A percentile compares a stretch with the other conserved stretches of the same genome.
phyloP scores from a whole-genome alignment of 2,113 vertebrate species.

The Ptilorrhoa leucosticta region DNA sequence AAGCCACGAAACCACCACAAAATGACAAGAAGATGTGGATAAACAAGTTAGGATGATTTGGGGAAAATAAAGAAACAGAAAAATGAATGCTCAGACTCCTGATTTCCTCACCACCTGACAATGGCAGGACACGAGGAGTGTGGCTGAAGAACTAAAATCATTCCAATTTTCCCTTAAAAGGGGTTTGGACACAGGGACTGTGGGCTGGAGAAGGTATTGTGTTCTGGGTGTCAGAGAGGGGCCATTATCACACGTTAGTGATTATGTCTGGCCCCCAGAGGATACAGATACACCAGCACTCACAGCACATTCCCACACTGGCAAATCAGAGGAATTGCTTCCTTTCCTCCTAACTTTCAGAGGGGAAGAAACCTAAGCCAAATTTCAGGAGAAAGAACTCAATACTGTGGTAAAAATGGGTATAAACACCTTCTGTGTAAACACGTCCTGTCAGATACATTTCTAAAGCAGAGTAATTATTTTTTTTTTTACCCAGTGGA shows the following conservation, averaged over 20 bases:
- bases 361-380: neutral
- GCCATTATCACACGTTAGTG: neutral
- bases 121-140: neutral
- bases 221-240: neutral
- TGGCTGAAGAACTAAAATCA: neutral
- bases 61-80: neutral
- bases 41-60: neutral
- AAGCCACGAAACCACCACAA: neutral
- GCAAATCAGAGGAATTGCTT: neutral
- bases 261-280: neutral
- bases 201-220: neutral
- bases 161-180: neutral
- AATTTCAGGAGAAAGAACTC: neutral
- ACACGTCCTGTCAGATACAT: neutral
- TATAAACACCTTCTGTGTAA: neutral
- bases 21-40: neutral
- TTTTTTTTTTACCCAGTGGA: neutral
- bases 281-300: neutral
- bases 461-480: neutral
- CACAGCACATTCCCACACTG: rapidly evolving
- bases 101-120: neutral
- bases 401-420: neutral
- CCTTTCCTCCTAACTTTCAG: neutral
- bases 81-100: neutral
- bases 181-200: neutral